phyloP scores from a whole-genome alignment of 2,113 vertebrate genomes.

The Stigmatopora nigra region DNA sequence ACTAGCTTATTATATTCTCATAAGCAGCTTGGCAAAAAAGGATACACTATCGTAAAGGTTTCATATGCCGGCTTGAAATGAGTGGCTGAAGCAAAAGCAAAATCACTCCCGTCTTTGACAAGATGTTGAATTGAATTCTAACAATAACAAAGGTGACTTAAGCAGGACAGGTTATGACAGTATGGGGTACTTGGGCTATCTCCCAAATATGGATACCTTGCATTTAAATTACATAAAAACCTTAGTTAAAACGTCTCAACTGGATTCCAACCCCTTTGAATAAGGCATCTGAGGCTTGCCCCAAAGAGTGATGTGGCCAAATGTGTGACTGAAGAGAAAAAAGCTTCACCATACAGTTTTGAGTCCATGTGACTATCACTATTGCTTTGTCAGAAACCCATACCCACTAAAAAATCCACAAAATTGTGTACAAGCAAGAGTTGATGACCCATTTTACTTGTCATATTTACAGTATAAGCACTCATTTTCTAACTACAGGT shows the following conservation, averaged over 20 bases:
- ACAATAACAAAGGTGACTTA: background rate
- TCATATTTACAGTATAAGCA: too few relatives aligned
- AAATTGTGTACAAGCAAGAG: too few relatives aligned
- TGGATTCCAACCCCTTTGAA: background rate
- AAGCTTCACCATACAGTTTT: too few relatives aligned
- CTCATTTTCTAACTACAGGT: too few relatives aligned
- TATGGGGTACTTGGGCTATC: background rate
- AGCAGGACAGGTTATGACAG: background rate
- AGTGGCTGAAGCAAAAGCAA: constrained; percentile 16
- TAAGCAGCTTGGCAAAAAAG: constrained; percentile 17
- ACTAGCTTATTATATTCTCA: constrained; percentile 33
- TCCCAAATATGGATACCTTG: background rate
- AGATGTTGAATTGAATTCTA: constrained; percentile 2
- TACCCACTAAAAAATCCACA: too few relatives aligned
- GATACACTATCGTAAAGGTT: constrained; percentile 24
- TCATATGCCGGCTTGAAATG: constrained; percentile 22
- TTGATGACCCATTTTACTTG: too few relatives aligned
- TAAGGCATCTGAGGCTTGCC: too few relatives aligned
- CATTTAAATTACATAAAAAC: background rate
- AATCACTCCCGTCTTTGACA: constrained; percentile 32
- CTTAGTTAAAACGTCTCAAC: background rate
- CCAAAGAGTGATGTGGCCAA: too few relatives aligned
- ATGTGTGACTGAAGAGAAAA: too few relatives aligned
- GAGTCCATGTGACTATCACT: too few relatives aligned
- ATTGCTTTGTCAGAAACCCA: too few relatives aligned